These are phyloP conservation scores for Gambusia yucatana DNA, from an alignment of 2,797 vertebrate species.

Conservation along the genomic window DNA sequence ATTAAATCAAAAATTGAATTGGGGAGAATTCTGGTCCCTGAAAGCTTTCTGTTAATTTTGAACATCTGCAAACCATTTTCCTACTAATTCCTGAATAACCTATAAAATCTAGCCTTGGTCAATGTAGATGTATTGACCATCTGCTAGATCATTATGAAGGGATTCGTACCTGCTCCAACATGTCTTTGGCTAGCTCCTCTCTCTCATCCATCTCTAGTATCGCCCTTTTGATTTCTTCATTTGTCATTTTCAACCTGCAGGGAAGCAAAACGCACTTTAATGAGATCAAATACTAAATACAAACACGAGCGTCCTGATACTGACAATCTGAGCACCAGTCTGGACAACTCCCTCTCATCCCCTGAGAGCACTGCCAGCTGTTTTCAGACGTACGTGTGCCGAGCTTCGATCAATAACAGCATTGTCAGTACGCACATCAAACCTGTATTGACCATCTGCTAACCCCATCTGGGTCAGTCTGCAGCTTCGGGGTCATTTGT, in stretches of 20 bases:
- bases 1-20: not conserved
- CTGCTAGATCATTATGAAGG: not conserved
- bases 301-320: not conserved
- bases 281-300: constrained; percentile 6
- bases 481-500: constrained; percentile 49
- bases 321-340: constrained; percentile 2
- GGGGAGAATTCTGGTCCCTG: not conserved
- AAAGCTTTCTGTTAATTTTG: not conserved
- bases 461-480: constrained; percentile 55
- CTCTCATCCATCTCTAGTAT: constrained; percentile 96
- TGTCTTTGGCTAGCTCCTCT: constrained; percentile 96
- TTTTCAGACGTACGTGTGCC: constrained; percentile 35
- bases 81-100: not conserved
- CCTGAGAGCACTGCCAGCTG: constrained; percentile 44
- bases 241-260: constrained; percentile 92
- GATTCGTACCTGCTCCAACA: constrained; percentile 92
- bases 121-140: too few species aligned
- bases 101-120: not conserved
- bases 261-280: not conserved
- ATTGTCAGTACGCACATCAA: constrained; percentile 45
- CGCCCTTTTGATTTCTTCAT: constrained; percentile 94
- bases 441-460: constrained; percentile 57
- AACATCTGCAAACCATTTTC: not conserved
- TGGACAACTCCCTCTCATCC: not conserved
- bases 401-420: constrained; percentile 64